Percentiles rank a stretch among this genome's conserved stretches.
Evolutionary conservation across 2,888 invertebrate species (phyloP).

Genomic region (Augiades crinisus): DNA sequence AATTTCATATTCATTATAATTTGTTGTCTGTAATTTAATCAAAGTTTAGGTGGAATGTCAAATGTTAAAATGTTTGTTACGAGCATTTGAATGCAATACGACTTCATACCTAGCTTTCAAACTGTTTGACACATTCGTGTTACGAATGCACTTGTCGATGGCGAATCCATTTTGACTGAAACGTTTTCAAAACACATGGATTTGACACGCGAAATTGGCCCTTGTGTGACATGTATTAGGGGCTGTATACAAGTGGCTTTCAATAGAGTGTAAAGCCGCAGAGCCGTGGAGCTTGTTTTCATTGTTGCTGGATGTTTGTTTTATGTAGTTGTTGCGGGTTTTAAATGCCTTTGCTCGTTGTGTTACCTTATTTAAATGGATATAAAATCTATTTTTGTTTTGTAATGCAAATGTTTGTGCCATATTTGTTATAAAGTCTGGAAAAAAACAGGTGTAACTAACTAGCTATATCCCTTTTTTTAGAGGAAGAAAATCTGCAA

Average conservation of each 20-base stretch:
- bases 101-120: constrained; percentile 18
- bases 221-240: neutral
- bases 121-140: constrained; percentile 18
- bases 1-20: constrained; percentile 9
- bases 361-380: too few species aligned
- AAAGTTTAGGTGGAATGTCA: constrained; percentile 3
- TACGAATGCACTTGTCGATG: constrained; percentile 5
- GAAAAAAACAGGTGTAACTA: too few species aligned
- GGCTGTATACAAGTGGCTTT: neutral
- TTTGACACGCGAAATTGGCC: constrained; percentile 5
- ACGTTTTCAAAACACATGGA: constrained; percentile 7
- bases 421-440: too few species aligned
- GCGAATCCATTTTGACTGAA: constrained; percentile 18
- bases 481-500: too few species aligned
- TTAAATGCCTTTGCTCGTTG: constrained; percentile 11
- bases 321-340: constrained; percentile 3
- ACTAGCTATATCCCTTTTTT: too few species aligned
- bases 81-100: constrained; percentile 15
- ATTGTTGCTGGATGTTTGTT: constrained; percentile 14
- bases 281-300: constrained; percentile 5
- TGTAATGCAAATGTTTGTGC: too few species aligned
- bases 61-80: constrained; percentile 16
- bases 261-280: constrained; percentile 8
- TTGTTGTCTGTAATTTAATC: constrained; percentile 2
- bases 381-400: too few species aligned